These are phyloP conservation scores for Columbina picui DNA, from an alignment of 2,113 vertebrate genomes.

Conservation along the genomic window DNA sequence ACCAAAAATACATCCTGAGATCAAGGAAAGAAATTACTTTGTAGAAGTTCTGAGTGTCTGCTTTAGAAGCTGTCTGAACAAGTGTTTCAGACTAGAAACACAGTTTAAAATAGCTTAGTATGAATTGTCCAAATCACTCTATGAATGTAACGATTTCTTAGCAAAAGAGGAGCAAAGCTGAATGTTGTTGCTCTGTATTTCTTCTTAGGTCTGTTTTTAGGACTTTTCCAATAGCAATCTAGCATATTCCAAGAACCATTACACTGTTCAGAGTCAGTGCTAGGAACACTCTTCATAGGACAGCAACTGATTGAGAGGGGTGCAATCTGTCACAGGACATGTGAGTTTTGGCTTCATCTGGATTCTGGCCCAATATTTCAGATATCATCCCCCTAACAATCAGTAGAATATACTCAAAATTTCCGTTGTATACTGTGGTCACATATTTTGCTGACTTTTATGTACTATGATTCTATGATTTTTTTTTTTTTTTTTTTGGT, in stretches of 20 bases:
- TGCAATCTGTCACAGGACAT: neutral
- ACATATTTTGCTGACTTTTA: neutral
- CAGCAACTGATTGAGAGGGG: rapidly evolving
- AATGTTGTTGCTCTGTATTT: neutral
- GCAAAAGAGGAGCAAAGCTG: neutral
- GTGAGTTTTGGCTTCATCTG: neutral
- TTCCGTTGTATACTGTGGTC: neutral
- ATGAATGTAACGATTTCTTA: neutral
- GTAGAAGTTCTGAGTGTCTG: neutral
- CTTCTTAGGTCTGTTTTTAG: neutral
- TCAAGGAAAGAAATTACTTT: neutral
- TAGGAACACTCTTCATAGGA: neutral
- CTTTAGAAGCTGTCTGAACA: neutral
- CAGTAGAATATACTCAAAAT: neutral
- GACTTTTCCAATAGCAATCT: neutral
- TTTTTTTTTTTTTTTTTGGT: neutral
- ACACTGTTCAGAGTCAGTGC: neutral
- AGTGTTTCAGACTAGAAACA: neutral
- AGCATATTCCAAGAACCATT: neutral
- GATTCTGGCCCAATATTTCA: neutral
- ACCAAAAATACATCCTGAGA: neutral
- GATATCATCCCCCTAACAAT: neutral
- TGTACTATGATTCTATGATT: neutral
- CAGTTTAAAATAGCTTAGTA: neutral
- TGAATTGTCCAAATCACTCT: neutral